A percentile compares a stretch with the other conserved stretches of the same genome.
Conservation (phyloP, 2,113 vertebrate species). For the Mormyrus lacerda region DNA sequence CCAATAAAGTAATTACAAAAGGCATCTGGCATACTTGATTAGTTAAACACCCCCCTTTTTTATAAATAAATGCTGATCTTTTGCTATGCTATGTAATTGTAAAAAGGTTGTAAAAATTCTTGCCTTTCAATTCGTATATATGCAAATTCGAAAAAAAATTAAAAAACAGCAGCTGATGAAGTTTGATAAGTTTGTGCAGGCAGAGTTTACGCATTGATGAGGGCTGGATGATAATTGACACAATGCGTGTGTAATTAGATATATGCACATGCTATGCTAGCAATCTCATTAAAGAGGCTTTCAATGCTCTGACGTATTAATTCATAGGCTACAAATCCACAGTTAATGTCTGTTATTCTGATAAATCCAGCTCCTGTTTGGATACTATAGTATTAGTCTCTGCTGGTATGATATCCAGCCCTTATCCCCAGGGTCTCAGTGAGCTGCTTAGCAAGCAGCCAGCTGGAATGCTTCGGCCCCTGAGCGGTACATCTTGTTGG, state of each 20-base stretch:
- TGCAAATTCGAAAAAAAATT: background rate
- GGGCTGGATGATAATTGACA: background rate
- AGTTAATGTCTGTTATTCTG: background rate
- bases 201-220: background rate
- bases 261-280: background rate
- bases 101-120: background rate
- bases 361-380: background rate
- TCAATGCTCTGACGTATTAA: background rate
- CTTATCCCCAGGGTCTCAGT: background rate
- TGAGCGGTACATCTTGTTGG: background rate
- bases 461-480: background rate
- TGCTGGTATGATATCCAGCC: background rate
- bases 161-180: background rate
- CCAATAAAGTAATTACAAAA: constrained; percentile 11
- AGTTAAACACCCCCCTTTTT: background rate
- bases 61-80: background rate
- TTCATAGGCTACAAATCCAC: background rate
- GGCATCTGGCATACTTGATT: background rate
- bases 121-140: background rate
- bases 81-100: background rate
- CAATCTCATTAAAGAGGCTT: background rate
- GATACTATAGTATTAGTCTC: background rate
- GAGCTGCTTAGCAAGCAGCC: background rate
- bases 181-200: background rate
- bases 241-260: background rate